Evolutionary conservation across 2,113 vertebrate species (phyloP), one percentile per base, ranked within the genome.

Genomic region (Notothenia rossii): DNA sequence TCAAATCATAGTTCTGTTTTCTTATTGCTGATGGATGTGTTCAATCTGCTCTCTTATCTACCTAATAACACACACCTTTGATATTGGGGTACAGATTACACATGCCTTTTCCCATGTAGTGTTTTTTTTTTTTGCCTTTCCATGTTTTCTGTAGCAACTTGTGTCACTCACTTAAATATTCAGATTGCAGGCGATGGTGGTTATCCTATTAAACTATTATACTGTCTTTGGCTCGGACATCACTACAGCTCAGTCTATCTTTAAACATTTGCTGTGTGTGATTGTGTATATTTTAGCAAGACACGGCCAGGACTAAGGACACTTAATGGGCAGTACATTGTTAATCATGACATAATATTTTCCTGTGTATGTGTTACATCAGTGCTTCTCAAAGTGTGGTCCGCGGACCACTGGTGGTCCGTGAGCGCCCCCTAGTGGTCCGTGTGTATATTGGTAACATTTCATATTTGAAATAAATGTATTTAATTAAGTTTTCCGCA

Each of bases 71-170:
- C 53, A 7, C 18, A 49, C 40, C 40, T 22, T 54, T 17, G 48
- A 7, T 20, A 22, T 18, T 5, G 25, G 49, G 43, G 36, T 4
- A 56, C 13, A 43, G 13, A 56, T 2, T 33, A 7, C 3, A 60
- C 25, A 22, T 36, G 36, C 3, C 12, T 49, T 20, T 46, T 45
- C 60, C 29, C 33, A 46, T 64, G 45, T 20, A 15, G n/a, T 50
- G 54, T n/a, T 49, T 61, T 67, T 29, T 15, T 33, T 49, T 60
- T 22, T n/a, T 74, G 56, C 7, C 53, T 51, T 36, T 55, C 43
- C 54, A 22, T 69, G 40, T 71, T 75, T 77, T 77, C 61, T 81
- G 65, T 58, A 53, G 82, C 65, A 77, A 36, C 12, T n/a, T 65
- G 14, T n/a, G 22, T 49, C 36, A 49, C 71, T 50, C 22, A 46